Evolutionary conservation across 1,140 invertebrate species (phyloP).

Genomic region (Drosophila miranda): DNA sequence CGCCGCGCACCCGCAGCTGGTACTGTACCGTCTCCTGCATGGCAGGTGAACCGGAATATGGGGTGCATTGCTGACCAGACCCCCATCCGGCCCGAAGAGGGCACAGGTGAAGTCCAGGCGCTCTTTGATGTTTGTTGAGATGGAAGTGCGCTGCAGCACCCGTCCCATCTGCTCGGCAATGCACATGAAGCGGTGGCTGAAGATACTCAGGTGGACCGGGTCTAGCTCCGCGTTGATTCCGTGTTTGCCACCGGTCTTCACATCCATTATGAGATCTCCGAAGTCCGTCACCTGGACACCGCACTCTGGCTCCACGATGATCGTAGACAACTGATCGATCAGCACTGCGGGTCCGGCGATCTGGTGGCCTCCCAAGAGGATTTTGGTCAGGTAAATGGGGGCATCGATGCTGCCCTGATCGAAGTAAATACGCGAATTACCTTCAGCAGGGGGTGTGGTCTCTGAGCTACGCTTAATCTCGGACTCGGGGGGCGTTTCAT

Average conservation of each 20-base stretch:
- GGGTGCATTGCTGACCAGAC: constrained; percentile 98
- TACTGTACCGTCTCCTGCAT: constrained; percentile 99
- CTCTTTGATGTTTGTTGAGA: constrained; percentile 99
- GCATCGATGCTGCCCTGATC: constrained; percentile 90
- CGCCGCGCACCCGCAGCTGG: constrained; percentile 88
- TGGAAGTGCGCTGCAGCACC: constrained; percentile 96
- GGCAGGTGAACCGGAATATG: constrained; percentile 99
- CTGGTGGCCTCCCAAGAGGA: constrained; percentile 87
- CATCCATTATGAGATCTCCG: constrained; percentile 91
- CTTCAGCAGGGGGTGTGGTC: constrained; percentile 83
- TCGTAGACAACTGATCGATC: constrained; percentile 96
- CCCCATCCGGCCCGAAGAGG: constrained; percentile 98
- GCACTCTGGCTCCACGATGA: constrained; percentile 95
- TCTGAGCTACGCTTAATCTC: constrained; percentile 83
- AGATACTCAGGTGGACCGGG: constrained; percentile 98
- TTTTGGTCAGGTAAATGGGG: constrained; percentile 89
- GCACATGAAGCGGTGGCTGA: constrained; percentile 99
- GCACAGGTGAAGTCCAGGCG: constrained; percentile 99
- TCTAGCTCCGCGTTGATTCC: constrained; percentile 89
- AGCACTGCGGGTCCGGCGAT: constrained; percentile 96
- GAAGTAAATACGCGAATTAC: constrained; percentile 89
- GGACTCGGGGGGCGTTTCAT: constrained; percentile 84
- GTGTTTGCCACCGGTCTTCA: constrained; percentile 85
- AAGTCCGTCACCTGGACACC: constrained; percentile 86
- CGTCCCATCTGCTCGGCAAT: constrained; percentile 99